A percentile compares a stretch with the other conserved stretches of the same genome.
Conservation (phyloP, 2,888 invertebrate genomes). For the Lepidocyrtoides sp. region DNA sequence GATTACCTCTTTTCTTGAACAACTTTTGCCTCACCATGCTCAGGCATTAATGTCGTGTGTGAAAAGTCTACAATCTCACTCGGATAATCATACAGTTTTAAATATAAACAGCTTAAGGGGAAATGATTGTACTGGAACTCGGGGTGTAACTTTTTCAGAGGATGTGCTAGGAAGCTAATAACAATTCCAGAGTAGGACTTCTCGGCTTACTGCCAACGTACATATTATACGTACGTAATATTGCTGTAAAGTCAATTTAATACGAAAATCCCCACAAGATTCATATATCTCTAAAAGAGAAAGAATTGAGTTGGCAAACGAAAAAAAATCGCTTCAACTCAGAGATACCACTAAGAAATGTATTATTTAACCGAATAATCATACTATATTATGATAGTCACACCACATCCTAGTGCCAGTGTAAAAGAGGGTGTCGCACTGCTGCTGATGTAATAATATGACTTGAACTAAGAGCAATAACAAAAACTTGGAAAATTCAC, state of each 20-base stretch:
- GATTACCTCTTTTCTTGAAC: slow-evolving; percentile 70
- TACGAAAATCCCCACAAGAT: neutral
- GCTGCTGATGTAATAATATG: neutral
- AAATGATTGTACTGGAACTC: slow-evolving; percentile 27
- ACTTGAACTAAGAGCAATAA: neutral
- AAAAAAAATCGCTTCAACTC: neutral
- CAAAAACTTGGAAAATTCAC: slow-evolving; percentile 12
- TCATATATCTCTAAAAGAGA: slow-evolving; percentile 16
- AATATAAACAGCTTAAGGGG: slow-evolving; percentile 23
- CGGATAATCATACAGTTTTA: neutral
- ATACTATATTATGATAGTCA: too few species aligned
- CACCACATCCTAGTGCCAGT: neutral
- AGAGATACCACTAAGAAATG: too few species aligned
- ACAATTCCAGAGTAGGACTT: neutral
- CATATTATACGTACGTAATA: neutral
- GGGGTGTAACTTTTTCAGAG: neutral
- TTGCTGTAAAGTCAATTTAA: slow-evolving; percentile 3
- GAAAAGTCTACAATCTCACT: slow-evolving; percentile 34
- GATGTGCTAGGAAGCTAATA: neutral
- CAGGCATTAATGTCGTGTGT: slow-evolving; percentile 61
- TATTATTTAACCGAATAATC: too few species aligned
- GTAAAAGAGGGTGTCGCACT: neutral
- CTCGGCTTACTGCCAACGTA: slow-evolving; percentile 32
- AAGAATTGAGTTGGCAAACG: slow-evolving; percentile 14
- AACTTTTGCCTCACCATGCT: slow-evolving; percentile 17